These are phyloP conservation scores for Andrena cerasifolii DNA, from an alignment of 1,140 invertebrate genomes.

Conservation along the genomic window DNA sequence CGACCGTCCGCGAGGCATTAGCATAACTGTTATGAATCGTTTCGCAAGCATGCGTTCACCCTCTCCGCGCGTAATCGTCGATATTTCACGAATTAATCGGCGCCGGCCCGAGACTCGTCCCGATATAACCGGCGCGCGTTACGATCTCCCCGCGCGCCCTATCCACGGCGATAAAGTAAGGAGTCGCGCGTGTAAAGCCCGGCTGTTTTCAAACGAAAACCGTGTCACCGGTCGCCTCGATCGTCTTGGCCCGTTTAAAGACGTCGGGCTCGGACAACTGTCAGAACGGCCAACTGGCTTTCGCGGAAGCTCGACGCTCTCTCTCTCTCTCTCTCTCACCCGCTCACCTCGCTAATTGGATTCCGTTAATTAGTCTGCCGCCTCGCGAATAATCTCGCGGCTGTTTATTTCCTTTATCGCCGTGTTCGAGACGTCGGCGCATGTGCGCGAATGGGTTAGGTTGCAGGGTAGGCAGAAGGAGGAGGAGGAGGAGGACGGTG, in stretches of 20 bases:
- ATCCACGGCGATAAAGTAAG: neutral
- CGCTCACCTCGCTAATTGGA: slow-evolving; percentile 51
- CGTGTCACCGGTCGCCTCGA: neutral
- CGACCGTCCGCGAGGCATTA: slow-evolving; percentile 16
- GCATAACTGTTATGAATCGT: slow-evolving; percentile 41
- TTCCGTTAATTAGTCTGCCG: slow-evolving; percentile 54
- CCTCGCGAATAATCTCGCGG: slow-evolving; percentile 15
- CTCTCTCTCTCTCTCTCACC: no score
- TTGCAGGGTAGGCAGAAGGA: no score
- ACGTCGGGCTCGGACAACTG: neutral
- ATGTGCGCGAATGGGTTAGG: neutral
- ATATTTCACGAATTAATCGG: slow-evolving; percentile 60
- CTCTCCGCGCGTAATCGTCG: slow-evolving; percentile 23
- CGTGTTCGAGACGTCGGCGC: slow-evolving; percentile 26
- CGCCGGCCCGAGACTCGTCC: slow-evolving; percentile 15
- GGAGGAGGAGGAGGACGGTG: neutral
- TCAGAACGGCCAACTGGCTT: neutral
- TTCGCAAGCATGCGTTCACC: slow-evolving; percentile 19
- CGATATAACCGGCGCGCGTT: slow-evolving; percentile 8
- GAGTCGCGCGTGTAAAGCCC: neutral
- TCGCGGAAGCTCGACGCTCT: slow-evolving; percentile 33
- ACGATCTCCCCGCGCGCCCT: neutral
- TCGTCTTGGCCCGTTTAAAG: neutral
- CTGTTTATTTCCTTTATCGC: slow-evolving; percentile 35
- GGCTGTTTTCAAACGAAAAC: slow-evolving; percentile 2